These are phyloP conservation scores for Conistra vaccinii DNA, from an alignment of 2,888 invertebrate genomes.

Conservation along the genomic window DNA sequence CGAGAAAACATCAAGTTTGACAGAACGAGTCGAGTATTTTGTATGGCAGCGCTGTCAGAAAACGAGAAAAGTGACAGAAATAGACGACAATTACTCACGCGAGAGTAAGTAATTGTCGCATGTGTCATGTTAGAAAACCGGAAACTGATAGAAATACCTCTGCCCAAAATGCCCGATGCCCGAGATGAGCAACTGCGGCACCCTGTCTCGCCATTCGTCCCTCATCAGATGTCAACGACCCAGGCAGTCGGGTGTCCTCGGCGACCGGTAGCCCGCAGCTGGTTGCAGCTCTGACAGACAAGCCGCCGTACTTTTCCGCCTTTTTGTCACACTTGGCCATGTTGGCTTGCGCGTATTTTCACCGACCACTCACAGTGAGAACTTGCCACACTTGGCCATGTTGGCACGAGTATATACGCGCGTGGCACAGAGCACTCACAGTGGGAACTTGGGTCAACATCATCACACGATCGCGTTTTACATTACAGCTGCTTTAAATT, in stretches of 20 bases:
- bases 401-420: conserved; percentile 33
- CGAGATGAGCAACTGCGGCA: conserved; percentile 26
- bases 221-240: conserved; percentile 58
- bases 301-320: conserved; percentile 37
- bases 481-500: conserved; percentile 3
- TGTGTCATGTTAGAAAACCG: not conserved
- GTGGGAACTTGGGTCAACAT: conserved; percentile 21
- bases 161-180: not conserved
- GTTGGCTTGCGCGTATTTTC: conserved; percentile 33
- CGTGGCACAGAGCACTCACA: conserved; percentile 27
- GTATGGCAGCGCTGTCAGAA: too few species aligned
- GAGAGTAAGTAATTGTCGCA: too few species aligned
- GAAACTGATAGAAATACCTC: conserved; percentile 1
- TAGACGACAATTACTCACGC: too few species aligned
- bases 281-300: conserved; percentile 42
- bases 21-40: too few species aligned
- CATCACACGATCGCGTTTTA: not conserved
- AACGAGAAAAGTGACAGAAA: too few species aligned
- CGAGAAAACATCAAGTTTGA: too few species aligned
- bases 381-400: conserved; percentile 41
- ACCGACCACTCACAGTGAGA: conserved; percentile 25
- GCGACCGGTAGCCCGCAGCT: conserved; percentile 41
- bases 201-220: conserved; percentile 13
- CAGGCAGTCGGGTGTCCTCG: conserved; percentile 40
- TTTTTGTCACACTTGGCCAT: conserved; percentile 49